Conservation (phyloP, 2,888 invertebrate genomes). For the Tiliacea citrago region DNA sequence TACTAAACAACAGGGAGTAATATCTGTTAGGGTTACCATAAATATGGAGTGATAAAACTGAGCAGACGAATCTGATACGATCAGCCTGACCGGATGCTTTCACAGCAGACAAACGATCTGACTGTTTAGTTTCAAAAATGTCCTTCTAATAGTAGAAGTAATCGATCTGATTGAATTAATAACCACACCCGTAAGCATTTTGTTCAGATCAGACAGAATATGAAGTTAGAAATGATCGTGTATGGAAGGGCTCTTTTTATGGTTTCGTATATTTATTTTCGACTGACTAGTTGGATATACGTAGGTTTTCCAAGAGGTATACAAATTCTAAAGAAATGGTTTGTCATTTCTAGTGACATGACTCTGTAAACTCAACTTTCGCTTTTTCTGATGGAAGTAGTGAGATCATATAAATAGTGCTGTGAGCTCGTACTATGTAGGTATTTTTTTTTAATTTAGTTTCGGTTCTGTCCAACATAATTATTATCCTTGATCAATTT, state of each 20-base stretch:
- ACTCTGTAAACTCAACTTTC: background rate
- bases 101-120: background rate
- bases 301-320: background rate
- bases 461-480: background rate
- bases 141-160: background rate
- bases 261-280: background rate
- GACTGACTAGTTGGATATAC: background rate
- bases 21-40: background rate
- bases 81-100: background rate
- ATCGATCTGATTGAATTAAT: background rate
- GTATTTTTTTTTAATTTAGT: background rate
- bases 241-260: background rate
- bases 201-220: background rate
- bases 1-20: background rate
- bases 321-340: background rate
- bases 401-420: background rate
- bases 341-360: background rate
- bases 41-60: background rate
- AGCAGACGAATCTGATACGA: background rate
- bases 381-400: background rate
- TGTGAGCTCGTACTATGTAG: background rate
- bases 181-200: background rate
- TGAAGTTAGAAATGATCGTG: background rate
- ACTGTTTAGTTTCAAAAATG: background rate
- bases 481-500: background rate